These are phyloP conservation scores for Amphimedon queenslandica DNA, from an alignment of 37 sponge, comb jelly and placozoan species.

Conservation along the genomic window DNA sequence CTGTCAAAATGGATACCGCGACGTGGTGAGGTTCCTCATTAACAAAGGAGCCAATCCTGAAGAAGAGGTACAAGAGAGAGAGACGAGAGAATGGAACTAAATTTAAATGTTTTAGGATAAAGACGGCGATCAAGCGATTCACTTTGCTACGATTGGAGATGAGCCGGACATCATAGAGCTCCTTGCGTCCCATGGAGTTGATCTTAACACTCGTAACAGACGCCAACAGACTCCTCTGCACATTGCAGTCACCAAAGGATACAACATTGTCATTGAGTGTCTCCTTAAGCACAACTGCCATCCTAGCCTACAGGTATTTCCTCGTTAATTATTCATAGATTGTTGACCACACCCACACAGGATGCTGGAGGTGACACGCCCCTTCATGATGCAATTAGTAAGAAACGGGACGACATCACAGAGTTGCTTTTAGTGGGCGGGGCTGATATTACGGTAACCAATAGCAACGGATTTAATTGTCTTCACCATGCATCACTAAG, in stretches of 20 bases:
- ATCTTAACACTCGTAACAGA: slow-evolving; percentile 81
- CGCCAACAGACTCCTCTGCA: slow-evolving; percentile 82
- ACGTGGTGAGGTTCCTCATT: slow-evolving; percentile 67
- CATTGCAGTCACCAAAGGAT: slow-evolving; percentile 84
- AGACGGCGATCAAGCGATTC: slow-evolving; percentile 78
- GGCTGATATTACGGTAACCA: slow-evolving; percentile 68
- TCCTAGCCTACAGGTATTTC: slow-evolving; percentile 65
- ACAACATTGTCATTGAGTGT: slow-evolving; percentile 58
- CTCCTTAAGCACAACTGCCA: slow-evolving; percentile 67
- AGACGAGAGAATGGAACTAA: not conserved
- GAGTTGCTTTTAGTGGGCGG: slow-evolving; percentile 58
- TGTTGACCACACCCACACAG: slow-evolving; percentile 22
- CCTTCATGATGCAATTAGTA: slow-evolving; percentile 88
- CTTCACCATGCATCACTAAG: slow-evolving; percentile 85
- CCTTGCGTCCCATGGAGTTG: slow-evolving; percentile 57
- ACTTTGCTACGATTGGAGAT: slow-evolving; percentile 85
- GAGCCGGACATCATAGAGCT: slow-evolving; percentile 74
- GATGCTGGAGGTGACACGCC: slow-evolving; percentile 94
- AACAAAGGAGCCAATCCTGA: slow-evolving; percentile 70
- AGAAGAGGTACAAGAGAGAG: slow-evolving; percentile 51
- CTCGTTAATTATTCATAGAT: not conserved
- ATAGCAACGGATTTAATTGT: slow-evolving; percentile 84
- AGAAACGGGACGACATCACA: slow-evolving; percentile 83
- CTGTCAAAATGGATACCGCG: slow-evolving; percentile 80
- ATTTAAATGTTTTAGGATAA: slow-evolving; percentile 52